Evolutionary conservation across 2,888 invertebrate genomes (phyloP).

Genomic region (Anthophora plumipes): DNA sequence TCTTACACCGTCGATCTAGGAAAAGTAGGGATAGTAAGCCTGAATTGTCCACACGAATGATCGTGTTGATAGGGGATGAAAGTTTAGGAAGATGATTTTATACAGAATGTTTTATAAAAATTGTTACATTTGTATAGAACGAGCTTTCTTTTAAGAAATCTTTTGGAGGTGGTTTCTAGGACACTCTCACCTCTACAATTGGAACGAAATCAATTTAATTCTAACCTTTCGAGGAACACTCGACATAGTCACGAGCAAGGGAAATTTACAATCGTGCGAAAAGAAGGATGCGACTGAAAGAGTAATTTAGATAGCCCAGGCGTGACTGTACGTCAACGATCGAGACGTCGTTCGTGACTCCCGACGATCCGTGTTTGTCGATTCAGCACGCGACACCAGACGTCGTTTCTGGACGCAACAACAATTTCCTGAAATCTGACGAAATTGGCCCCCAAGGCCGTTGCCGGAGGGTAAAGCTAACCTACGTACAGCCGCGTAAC

Average conservation of each 20-base stretch:
- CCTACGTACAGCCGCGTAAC: constrained; percentile 76
- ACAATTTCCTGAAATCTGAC: constrained; percentile 85
- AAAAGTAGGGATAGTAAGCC: not conserved
- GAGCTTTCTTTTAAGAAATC: too few species aligned
- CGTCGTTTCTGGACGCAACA: constrained; percentile 81
- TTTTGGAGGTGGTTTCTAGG: too few species aligned
- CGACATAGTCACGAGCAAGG: too few species aligned
- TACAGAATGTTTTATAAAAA: too few species aligned
- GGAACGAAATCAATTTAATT: too few species aligned
- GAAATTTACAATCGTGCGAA: not conserved
- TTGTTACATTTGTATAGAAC: too few species aligned
- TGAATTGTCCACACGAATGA: too few species aligned
- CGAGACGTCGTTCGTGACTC: constrained; percentile 37
- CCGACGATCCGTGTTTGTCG: constrained; percentile 74
- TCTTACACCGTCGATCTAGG: not conserved
- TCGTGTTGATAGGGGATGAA: not conserved
- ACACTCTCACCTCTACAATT: too few species aligned
- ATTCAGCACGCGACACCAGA: constrained; percentile 79
- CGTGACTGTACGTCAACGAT: constrained; percentile 23
- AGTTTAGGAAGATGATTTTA: not conserved
- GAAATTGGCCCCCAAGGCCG: constrained; percentile 82
- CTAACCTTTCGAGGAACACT: too few species aligned
- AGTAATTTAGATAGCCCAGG: not conserved
- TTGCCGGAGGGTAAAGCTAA: constrained; percentile 46
- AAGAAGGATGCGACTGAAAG: not conserved